Base-by-base conservation (phyloP, 2,797 vertebrate species). In the Meriones psammophilus region DNA sequence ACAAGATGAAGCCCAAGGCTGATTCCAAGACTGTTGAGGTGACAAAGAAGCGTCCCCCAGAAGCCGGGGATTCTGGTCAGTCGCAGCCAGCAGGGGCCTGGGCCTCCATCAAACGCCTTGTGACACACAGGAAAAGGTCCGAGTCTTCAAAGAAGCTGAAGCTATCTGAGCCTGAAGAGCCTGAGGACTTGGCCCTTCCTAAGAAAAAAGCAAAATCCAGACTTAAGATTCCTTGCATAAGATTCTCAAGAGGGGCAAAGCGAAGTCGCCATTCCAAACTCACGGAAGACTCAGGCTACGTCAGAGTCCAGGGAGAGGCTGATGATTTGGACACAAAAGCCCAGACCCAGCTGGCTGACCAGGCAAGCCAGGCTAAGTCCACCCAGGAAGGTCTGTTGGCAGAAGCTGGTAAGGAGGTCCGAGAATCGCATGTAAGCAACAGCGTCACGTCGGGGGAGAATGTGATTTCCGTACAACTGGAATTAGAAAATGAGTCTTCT, bases 41-140 rank as follows among this genome's bases (percentile, higher is more conserved):
- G 17, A 33, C 88, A 69, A 60, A 66, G 0, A 0, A 89, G 0
- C 68, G 54, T 36, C 68, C 60, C 24, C 92, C 74, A 22, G 97
- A 98, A 80, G 42, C 8, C 0, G 96, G 96, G 42, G 93, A 33
- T 92, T 92, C 98, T 4, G 62, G 92, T 73, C 97, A 71, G 3
- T 74, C 93, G 2, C 97, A 94, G 10, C 97, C 97, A 58, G 86
- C 62, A 3, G 97, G 98, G 50, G 94, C 98, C 58, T 99, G 99
- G 99, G 94, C 98, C 91, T 97, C 98, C 56, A 96, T 99, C 94
- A 99, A 98, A 97, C 98, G 94, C 60, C 96, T 99, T 0, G 33
- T 99, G 30, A 98, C 96, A 4, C 95, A 91, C 77, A 98, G 95
- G 73, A 98, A 97, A 95, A 97, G 96, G 94, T 96, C 97, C 71